Percentiles rank a stretch among this genome's conserved stretches.
Conservation (phyloP, 1,140 invertebrate species). For the Leucophenga varia region DNA sequence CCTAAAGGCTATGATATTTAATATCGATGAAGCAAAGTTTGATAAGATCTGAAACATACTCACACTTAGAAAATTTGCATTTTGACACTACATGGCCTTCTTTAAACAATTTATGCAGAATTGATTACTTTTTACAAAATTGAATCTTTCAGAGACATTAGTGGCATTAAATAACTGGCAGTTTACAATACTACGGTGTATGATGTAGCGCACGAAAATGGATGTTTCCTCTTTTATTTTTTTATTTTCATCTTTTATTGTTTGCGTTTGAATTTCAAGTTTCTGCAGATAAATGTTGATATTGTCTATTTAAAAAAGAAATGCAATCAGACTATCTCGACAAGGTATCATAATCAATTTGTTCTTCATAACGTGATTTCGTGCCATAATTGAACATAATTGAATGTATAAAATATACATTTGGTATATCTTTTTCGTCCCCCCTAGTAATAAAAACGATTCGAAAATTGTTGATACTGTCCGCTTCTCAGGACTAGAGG, state of each 20-base stretch:
- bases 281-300: conserved; percentile 10
- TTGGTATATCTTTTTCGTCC: background rate
- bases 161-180: background rate
- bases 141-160: too few relatives aligned
- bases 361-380: conserved; percentile 11
- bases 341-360: conserved; percentile 4
- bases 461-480: conserved; percentile 9
- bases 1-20: background rate
- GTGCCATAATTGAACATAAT: conserved; percentile 13
- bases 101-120: too few relatives aligned
- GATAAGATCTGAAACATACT: background rate
- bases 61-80: background rate
- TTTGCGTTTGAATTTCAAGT: conserved; percentile 6
- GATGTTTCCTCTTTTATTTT: too few relatives aligned
- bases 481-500: too few relatives aligned
- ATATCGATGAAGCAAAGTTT: background rate
- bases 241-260: background rate
- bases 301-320: conserved; percentile 3
- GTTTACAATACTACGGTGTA: too few relatives aligned
- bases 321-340: conserved; percentile 9
- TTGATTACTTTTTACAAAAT: too few relatives aligned
- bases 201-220: background rate
- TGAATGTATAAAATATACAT: background rate
- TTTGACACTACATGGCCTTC: too few relatives aligned
- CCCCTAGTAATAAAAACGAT: conserved; percentile 9